Percentiles rank a stretch among this genome's conserved stretches.
These are phyloP conservation scores for Zenarchopterus dispar DNA, from an alignment of 2,797 vertebrate species.

Conservation along the genomic window DNA sequence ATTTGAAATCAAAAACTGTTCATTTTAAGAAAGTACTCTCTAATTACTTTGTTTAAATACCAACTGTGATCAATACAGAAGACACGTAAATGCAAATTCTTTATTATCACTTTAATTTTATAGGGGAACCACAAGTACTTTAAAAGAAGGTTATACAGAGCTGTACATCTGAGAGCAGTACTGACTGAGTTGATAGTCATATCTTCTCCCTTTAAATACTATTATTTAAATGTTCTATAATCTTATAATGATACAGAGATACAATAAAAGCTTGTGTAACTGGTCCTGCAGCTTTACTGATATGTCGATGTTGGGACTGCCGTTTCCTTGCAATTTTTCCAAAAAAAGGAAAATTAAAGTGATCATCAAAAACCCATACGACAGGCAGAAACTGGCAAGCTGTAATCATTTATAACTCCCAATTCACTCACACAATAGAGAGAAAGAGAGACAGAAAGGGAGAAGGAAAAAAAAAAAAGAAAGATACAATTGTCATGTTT, in stretches of 20 bases:
- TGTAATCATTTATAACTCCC: slow-evolving; percentile 82
- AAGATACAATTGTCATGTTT: slow-evolving; percentile 72
- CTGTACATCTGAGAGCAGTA: slow-evolving; percentile 80
- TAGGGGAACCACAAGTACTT: slow-evolving; percentile 80
- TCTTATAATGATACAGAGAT: slow-evolving; percentile 85
- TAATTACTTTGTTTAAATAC: background rate
- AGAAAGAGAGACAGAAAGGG: slow-evolving; percentile 77
- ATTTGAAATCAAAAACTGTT: background rate
- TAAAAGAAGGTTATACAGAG: slow-evolving; percentile 82
- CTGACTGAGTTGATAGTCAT: slow-evolving; percentile 87
- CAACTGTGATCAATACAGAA: slow-evolving; percentile 16
- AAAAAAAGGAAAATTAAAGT: slow-evolving; percentile 79
- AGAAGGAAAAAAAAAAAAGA: slow-evolving; percentile 39
- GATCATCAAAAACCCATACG: slow-evolving; percentile 73
- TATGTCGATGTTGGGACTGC: slow-evolving; percentile 77
- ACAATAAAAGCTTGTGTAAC: slow-evolving; percentile 87
- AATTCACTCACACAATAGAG: slow-evolving; percentile 90
- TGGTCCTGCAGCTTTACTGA: slow-evolving; percentile 89
- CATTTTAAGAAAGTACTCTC: background rate
- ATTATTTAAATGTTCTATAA: slow-evolving; percentile 86
- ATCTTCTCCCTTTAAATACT: slow-evolving; percentile 89
- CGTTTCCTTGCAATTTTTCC: slow-evolving; percentile 68
- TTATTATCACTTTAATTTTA: slow-evolving; percentile 75
- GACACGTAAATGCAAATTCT: slow-evolving; percentile 41
- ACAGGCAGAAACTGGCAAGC: slow-evolving; percentile 83